These are phyloP conservation scores for Arenaria interpres DNA, from an alignment of 2,113 vertebrate genomes.

Conservation along the genomic window DNA sequence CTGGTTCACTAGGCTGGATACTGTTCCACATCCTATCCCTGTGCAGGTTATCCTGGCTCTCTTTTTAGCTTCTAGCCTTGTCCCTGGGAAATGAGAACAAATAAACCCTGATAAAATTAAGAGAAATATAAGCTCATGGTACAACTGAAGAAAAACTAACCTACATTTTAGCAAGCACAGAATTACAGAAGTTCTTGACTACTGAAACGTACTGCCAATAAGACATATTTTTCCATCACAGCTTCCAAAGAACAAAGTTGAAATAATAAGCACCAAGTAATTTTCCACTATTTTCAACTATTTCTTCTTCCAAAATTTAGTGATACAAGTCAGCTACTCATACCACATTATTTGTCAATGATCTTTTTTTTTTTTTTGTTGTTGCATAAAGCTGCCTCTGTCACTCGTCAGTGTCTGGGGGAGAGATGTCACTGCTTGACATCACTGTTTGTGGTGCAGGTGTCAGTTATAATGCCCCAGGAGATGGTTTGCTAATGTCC, in stretches of 20 bases:
- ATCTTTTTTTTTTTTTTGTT: not conserved
- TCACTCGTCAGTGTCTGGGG: not conserved
- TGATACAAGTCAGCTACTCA: not conserved
- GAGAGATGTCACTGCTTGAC: not conserved
- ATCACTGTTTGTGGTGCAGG: not conserved
- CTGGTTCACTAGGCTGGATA: not conserved
- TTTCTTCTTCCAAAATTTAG: not conserved
- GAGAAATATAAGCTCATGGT: not conserved
- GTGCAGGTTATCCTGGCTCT: not conserved
- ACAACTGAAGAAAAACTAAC: not conserved
- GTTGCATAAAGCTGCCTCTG: not conserved
- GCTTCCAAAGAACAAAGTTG: not conserved
- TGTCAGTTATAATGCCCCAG: not conserved
- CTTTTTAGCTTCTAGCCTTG: not conserved
- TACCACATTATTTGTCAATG: not conserved
- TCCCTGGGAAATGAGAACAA: not conserved
- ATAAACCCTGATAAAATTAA: not conserved
- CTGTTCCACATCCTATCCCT: not conserved
- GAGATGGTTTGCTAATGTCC: not conserved
- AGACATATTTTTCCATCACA: not conserved
- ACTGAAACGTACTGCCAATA: not conserved
- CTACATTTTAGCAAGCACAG: not conserved
- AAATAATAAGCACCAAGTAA: not conserved
- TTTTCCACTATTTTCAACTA: not conserved
- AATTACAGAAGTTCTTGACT: not conserved